These are phyloP conservation scores for Taeniopygia guttata DNA, from an alignment of 2,797 vertebrate genomes.

Conservation along the genomic window DNA sequence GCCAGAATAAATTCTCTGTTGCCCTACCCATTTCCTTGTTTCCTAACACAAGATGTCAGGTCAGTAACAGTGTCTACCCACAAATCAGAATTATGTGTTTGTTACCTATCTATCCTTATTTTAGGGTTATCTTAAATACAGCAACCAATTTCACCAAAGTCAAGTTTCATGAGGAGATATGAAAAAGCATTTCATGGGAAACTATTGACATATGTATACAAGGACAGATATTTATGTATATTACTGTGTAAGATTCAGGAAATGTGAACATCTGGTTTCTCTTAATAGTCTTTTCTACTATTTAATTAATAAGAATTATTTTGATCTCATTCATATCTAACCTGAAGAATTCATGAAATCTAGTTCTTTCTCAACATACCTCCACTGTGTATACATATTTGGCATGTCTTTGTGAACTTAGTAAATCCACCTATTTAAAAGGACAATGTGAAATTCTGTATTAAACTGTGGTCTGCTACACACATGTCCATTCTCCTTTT, in stretches of 20 bases:
- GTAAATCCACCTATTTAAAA: constrained; percentile 63
- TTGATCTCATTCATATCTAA: not conserved
- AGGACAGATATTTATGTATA: not conserved
- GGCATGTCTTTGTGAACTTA: not conserved
- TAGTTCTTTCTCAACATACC: not conserved
- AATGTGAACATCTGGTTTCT: constrained; percentile 22
- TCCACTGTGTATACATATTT: constrained; percentile 2
- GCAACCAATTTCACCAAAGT: not conserved
- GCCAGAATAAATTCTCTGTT: constrained; percentile 15
- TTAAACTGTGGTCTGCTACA: constrained; percentile 67
- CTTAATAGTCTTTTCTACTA: not conserved
- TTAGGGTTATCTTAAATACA: not conserved
- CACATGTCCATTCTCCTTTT: constrained; percentile 70
- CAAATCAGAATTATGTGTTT: not conserved
- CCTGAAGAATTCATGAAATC: constrained; percentile 7
- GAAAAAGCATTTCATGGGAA: not conserved
- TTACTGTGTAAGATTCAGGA: not conserved
- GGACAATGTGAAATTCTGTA: constrained; percentile 59
- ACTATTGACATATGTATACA: not conserved
- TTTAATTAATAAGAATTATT: constrained; percentile 37
- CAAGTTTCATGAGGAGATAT: not conserved
- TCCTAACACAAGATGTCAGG: not conserved
- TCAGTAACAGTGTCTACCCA: not conserved
- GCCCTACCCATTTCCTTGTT: not conserved
- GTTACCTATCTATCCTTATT: not conserved